Evolutionary conservation across 2,797 vertebrate genomes (phyloP).

Genomic region (Heteromormyrus szaboi): DNA sequence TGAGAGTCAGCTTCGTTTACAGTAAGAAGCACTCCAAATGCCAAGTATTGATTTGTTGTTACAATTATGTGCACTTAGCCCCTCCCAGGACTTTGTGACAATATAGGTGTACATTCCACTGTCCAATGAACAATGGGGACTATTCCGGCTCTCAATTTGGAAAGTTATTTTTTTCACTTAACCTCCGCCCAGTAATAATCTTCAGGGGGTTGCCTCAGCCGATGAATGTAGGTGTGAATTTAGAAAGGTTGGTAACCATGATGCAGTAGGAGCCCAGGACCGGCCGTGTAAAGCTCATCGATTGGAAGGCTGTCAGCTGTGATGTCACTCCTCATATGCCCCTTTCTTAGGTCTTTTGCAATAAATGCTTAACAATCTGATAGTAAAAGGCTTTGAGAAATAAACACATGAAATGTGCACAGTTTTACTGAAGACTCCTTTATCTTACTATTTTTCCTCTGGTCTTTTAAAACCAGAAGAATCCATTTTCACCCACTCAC

Average conservation of each 20-base stretch:
- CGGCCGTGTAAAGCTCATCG: not conserved
- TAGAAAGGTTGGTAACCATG: not conserved
- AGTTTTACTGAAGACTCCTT: not conserved
- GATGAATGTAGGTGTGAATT: not conserved
- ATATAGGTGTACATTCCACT: not conserved
- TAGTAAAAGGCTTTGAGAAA: not conserved
- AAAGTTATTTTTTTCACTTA: not conserved
- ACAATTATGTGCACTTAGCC: slow-evolving; percentile 8
- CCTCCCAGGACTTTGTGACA: not conserved
- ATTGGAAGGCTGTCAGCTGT: not conserved
- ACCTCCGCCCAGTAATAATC: not conserved
- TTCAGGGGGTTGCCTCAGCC: not conserved
- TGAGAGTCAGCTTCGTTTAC: not conserved
- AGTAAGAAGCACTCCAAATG: not conserved
- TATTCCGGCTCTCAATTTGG: not conserved
- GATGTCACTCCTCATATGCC: not conserved
- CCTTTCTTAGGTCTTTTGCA: not conserved
- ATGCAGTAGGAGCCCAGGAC: not conserved
- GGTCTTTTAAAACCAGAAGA: not conserved
- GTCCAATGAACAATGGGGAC: not conserved
- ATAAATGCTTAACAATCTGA: not conserved
- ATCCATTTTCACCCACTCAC: not conserved
- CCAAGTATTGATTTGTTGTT: not conserved
- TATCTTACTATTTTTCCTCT: not conserved
- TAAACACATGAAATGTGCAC: not conserved